These are phyloP conservation scores for Euleptes europaea DNA, from an alignment of 2,113 vertebrate genomes.

Conservation along the genomic window DNA sequence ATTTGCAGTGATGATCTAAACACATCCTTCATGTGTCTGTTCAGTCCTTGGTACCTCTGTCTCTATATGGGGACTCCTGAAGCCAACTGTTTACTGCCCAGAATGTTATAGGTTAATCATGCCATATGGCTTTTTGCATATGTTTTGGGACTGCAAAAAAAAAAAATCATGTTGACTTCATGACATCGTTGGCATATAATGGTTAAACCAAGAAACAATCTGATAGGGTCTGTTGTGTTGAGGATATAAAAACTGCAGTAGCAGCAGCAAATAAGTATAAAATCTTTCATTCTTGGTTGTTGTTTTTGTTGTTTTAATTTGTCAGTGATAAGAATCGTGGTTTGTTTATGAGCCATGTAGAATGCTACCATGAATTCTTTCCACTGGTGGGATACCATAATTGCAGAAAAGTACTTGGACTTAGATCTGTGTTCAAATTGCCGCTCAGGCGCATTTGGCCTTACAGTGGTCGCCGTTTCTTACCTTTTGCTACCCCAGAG, in stretches of 20 bases:
- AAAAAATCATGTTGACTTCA: neutral
- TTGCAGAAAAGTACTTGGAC: rapidly evolving
- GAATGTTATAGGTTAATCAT: rapidly evolving
- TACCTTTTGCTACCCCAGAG: neutral
- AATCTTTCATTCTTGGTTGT: neutral
- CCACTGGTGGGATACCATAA: neutral
- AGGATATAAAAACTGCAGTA: neutral
- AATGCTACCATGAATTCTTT: neutral
- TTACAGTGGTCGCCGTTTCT: neutral
- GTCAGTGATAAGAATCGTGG: neutral
- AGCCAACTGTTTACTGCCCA: neutral
- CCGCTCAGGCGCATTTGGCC: neutral
- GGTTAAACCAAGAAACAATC: neutral
- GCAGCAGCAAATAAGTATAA: neutral
- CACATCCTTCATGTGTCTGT: neutral
- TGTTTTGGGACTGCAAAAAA: neutral
- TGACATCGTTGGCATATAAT: neutral
- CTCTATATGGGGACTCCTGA: neutral
- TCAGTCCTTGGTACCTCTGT: neutral
- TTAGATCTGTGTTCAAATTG: neutral
- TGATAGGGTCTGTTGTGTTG: neutral
- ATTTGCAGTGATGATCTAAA: neutral
- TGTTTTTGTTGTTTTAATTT: neutral
- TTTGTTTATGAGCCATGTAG: neutral
- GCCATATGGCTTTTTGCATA: neutral